Evolutionary conservation across 2,888 invertebrate genomes (phyloP), one percentile per base, ranked within the genome.

Genomic region (Meandrusa payeni): DNA sequence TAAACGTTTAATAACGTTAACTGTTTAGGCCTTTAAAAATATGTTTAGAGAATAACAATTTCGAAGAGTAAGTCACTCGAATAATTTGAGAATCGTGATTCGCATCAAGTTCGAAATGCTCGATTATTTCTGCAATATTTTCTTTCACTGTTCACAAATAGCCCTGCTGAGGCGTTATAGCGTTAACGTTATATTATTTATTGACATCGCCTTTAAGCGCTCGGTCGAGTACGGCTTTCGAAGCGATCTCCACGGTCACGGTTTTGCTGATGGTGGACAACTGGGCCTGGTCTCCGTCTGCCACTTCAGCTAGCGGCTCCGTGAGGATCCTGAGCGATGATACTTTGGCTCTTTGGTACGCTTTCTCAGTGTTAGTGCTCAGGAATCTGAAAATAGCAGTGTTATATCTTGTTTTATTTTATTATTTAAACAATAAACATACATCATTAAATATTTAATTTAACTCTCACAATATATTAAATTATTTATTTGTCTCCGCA

Each of bases 261-360:
- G 86, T 76, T 41, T 76, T 79, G 69, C 88, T 88, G 61, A 88
- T 88, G 44, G 88, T 88, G 11, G 80, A 66, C 3, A 88, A 58
- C 15, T 77, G 80, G 2, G 64, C 64, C 20, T 72, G 61, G 27
- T 56, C 67, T 22, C 74, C 71, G 2, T 50, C 44, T 1, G 52
- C 46, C 2, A 39, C 9, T 5, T 65, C 64, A 0, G 58, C 47
- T 0, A 54, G 24, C 0, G 73, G 69, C 33, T 76, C 83, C 6
- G 80, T 75, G 10, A 79, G 61, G 59, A 97, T 97, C 64, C 93
- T 93, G 34, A 97, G 89, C 1, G 95, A 94, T 22, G 95, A 95
- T 5, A 96, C 95, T 82, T 95, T 95, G 57, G 97, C 96, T 48
- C 95, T 91, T 64, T 96, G 95, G 86, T 96, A 96, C n/a, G 96